Base-by-base conservation (phyloP, 2,888 invertebrate genomes). In the Eremobia ochroleuca region DNA sequence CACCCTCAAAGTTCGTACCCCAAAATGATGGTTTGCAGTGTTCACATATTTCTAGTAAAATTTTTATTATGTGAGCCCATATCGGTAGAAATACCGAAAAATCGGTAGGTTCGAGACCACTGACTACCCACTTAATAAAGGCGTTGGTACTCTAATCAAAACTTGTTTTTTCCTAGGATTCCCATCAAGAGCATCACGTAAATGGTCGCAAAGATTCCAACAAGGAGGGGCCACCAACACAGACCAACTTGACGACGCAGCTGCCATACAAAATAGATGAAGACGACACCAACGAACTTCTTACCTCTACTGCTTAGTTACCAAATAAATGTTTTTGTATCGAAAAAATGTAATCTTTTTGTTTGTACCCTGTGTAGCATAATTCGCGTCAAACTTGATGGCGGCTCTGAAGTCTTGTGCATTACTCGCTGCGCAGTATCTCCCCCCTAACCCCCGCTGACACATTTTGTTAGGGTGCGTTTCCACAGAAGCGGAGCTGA, bases 211-310 rank as follows among this genome's bases (percentile, higher is more conserved):
- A 83, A 69, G 82, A 87, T 58, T 80, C 69, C 25, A 81, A 75
- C 59, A 86, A 85, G 28, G 81, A 86, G n/a, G 83, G 84, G 11
- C 93, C 95, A 1, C 95, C 96, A 5, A 92, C 94, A 34, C 85
- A 96, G 74, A 95, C 96, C 4, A 92, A 93, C 46, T 81, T 96
- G 79, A 95, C 96, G 1, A 97, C 97, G 43, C 97, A 97, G 87
- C 93, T 97, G 77, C 97, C 97, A 40, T 97, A 97, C 92, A 97
- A 97, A 96, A 97, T 97, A 87, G 98, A 98, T 85, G 97, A 98
- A 96, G 97, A 97, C 85, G 97, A 95, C 75, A 97, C 97, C 74
- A 97, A 95, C 81, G 97, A 97, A 94, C 92, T 93, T 73, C 87
- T 93, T 70, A 91, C 92, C 61, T 89, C 90, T 65, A 90, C 83